These are phyloP conservation scores for Nematopogon swammerdamellus DNA, from an alignment of 2,888 invertebrate genomes.

Conservation along the genomic window DNA sequence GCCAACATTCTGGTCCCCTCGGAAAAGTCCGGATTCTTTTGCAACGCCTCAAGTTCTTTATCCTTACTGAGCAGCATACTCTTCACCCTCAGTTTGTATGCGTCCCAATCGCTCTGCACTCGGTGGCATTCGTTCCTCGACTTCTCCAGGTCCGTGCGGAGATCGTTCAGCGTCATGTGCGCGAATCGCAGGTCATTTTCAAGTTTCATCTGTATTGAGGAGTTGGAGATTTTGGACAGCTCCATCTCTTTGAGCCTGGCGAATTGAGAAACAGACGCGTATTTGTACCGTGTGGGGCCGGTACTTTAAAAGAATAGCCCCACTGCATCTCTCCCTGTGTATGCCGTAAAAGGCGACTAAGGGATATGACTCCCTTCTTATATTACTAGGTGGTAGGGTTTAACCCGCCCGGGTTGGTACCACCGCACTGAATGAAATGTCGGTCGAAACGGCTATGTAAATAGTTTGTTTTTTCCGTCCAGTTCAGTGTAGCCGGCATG, in stretches of 20 bases:
- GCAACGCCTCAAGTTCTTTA: slow-evolving; percentile 30
- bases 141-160: slow-evolving; percentile 28
- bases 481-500: too few relatives aligned
- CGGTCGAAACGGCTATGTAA: too few relatives aligned
- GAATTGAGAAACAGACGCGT: too few relatives aligned
- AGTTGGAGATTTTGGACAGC: slow-evolving; percentile 19
- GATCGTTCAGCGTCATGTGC: slow-evolving; percentile 26
- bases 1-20: slow-evolving; percentile 33
- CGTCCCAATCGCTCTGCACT: slow-evolving; percentile 41
- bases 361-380: too few relatives aligned
- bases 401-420: too few relatives aligned
- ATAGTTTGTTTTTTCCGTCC: too few relatives aligned
- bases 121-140: slow-evolving; percentile 28
- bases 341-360: too few relatives aligned
- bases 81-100: slow-evolving; percentile 42
- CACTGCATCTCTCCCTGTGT: too few relatives aligned
- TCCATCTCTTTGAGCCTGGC: slow-evolving; percentile 24
- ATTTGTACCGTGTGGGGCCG: too few relatives aligned
- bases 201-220: slow-evolving; percentile 21
- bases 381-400: too few relatives aligned
- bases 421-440: too few relatives aligned
- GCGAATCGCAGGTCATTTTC: slow-evolving; percentile 36
- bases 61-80: slow-evolving; percentile 39
- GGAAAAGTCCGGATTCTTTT: slow-evolving; percentile 24
- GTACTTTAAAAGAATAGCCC: too few relatives aligned